Base-by-base conservation (phyloP, 2,113 vertebrate genomes). In the Casuarius casuarius region DNA sequence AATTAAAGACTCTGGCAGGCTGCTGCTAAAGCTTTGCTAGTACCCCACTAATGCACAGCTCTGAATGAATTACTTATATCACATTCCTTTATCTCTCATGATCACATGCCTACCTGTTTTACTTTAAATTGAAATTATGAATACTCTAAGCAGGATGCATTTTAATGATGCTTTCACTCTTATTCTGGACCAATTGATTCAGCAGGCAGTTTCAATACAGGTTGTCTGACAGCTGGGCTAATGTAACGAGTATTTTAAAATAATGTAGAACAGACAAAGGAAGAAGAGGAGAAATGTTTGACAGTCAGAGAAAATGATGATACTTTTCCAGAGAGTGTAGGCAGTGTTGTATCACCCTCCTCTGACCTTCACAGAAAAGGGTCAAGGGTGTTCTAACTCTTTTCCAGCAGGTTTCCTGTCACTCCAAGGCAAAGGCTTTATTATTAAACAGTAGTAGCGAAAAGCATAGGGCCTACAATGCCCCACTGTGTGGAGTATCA, bases 31-130 rank as follows among this genome's bases (percentile, higher is more conserved):
- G 72, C 38, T 95, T 87, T 77, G 38, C 44, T n/a, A 46, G 65
- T 28, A 66, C 58, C 58, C 1, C 49, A 16, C 68, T 16, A 66
- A 87, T 28, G 80, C 44, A 20, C 59, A 38, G 76, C 72, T 88
- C 89, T 84, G 91, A 97, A 94, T 94, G 95, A 90, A 92, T 91
- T 1, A 91, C 84, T 94, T 89, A 14, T 88, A 90, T 65, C 94
- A 94, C 93, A 42, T 94, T 82, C 84, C 63, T 90, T 84, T 62
- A 67, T 83, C 91, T 84, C 91, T 96, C 96, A 92, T 8, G 79
- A 91, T 97, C 92, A 95, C 88, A 83, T 83, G 68, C 46, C 33
- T 71, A 48, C n/a, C 46, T 51, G 90, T 52, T 95, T 94, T 73
- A 49, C 63, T 89, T 90, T 89, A 92, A 21, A 84, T 91, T 83